A percentile compares a stretch with the other conserved stretches of the same genome.
Evolutionary conservation across 53 echinoderm and acorn worm genomes (phyloP).

Genomic region (Astropecten irregularis): DNA sequence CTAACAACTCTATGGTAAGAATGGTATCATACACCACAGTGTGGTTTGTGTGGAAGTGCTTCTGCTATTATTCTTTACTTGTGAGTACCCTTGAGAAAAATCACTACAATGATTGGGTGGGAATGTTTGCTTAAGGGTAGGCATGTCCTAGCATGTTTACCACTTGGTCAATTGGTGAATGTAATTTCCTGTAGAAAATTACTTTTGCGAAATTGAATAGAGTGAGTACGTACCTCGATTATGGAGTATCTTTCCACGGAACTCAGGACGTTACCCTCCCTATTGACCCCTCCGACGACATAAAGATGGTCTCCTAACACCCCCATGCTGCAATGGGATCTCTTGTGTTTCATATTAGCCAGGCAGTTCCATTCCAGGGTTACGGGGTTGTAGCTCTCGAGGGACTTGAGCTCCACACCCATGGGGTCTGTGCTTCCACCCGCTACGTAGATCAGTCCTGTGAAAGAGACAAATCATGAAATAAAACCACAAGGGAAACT

Average conservation of each 20-base stretch:
- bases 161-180: no score
- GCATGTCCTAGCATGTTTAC: no score
- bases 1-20: no score
- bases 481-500: no score
- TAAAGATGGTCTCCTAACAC: constrained; percentile 78
- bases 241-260: constrained; percentile 88
- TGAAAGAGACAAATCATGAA: background rate
- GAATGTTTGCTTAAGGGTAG: no score
- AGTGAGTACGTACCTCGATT: constrained; percentile 66
- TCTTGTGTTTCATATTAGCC: constrained; percentile 80
- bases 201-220: no score
- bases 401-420: constrained; percentile 71
- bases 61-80: no score
- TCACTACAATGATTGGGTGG: no score
- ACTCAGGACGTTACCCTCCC: constrained; percentile 70
- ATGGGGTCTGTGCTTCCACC: constrained; percentile 81
- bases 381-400: constrained; percentile 89
- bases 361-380: constrained; percentile 87
- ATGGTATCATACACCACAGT: no score
- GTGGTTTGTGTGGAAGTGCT: no score
- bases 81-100: no score
- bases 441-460: constrained; percentile 86
- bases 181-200: no score
- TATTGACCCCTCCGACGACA: constrained; percentile 88
- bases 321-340: constrained; percentile 74